A percentile compares a stretch with the other conserved stretches of the same genome.
Evolutionary conservation across 1,140 invertebrate genomes (phyloP).

Genomic region (Euwallacea similis): DNA sequence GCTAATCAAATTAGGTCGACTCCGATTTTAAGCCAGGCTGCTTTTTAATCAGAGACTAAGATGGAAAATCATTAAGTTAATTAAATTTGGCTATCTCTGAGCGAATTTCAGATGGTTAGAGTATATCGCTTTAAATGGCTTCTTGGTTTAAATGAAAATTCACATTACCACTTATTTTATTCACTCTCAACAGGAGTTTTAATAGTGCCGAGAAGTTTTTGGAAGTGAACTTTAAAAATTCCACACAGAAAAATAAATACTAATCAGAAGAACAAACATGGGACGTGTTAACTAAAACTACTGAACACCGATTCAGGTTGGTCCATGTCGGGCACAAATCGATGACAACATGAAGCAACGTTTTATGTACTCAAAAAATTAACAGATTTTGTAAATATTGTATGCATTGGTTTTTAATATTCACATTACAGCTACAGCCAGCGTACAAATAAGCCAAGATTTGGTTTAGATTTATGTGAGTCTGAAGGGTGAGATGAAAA

Average conservation of each 20-base stretch:
- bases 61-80: conserved; percentile 25
- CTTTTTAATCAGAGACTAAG: conserved; percentile 27
- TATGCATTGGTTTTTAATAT: conserved; percentile 16
- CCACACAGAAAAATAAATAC: neutral
- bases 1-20: conserved; percentile 19
- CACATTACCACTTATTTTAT: conserved; percentile 4
- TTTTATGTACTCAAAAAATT: conserved; percentile 24
- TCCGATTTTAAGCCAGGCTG: conserved; percentile 18
- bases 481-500: neutral
- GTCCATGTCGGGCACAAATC: conserved; percentile 14
- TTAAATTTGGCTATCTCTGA: conserved; percentile 18
- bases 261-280: conserved; percentile 10
- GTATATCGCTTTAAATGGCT: neutral
- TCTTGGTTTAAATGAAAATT: conserved; percentile 11
- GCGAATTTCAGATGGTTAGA: conserved; percentile 6
- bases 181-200: neutral
- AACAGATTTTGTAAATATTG: conserved; percentile 17
- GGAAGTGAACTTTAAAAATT: neutral
- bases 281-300: conserved; percentile 18
- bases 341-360: conserved; percentile 19
- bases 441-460: neutral
- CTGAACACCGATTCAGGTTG: conserved; percentile 25
- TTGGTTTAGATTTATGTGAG: neutral
- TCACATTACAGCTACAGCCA: neutral
- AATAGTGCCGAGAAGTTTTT: neutral